These are phyloP conservation scores for Macrotrachela quadricornifera DNA, from an alignment of 1,140 invertebrate species.

Conservation along the genomic window DNA sequence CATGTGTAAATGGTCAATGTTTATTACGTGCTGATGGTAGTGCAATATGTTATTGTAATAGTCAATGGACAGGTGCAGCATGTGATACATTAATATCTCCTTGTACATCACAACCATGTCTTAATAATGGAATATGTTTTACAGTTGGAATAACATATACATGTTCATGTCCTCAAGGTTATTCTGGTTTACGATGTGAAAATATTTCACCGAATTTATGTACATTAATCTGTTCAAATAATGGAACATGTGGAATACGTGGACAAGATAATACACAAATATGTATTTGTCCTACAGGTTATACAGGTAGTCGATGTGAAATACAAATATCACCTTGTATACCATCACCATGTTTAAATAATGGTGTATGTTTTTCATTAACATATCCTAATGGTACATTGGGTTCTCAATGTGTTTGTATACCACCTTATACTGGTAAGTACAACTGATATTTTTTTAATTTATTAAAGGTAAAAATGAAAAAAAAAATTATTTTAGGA, in stretches of 20 bases:
- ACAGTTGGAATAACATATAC: slow-evolving; percentile 12
- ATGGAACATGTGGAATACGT: slow-evolving; percentile 40
- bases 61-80: slow-evolving; percentile 6
- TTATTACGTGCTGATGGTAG: not conserved
- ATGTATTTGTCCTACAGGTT: slow-evolving; percentile 35
- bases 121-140: slow-evolving; percentile 44
- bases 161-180: slow-evolving; percentile 2
- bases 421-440: slow-evolving; percentile 12
- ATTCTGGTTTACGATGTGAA: slow-evolving; percentile 51
- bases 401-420: slow-evolving; percentile 10
- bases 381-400: not conserved
- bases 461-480: not conserved
- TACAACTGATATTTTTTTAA: too few species aligned
- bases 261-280: slow-evolving; percentile 11
- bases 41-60: slow-evolving; percentile 13
- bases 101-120: slow-evolving; percentile 4
- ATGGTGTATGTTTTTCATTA: not conserved
- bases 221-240: slow-evolving; percentile 1
- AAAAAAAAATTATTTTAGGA: not conserved
- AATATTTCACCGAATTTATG: slow-evolving; percentile 31
- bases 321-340: slow-evolving; percentile 6
- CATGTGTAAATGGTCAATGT: not conserved
- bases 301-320: slow-evolving; percentile 48
- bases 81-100: not conserved
- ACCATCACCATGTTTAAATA: not conserved